A percentile compares a stretch with the other conserved stretches of the same genome.
phyloP scores from a whole-genome alignment of 2,888 invertebrate genomes.

The Seira ritae region DNA sequence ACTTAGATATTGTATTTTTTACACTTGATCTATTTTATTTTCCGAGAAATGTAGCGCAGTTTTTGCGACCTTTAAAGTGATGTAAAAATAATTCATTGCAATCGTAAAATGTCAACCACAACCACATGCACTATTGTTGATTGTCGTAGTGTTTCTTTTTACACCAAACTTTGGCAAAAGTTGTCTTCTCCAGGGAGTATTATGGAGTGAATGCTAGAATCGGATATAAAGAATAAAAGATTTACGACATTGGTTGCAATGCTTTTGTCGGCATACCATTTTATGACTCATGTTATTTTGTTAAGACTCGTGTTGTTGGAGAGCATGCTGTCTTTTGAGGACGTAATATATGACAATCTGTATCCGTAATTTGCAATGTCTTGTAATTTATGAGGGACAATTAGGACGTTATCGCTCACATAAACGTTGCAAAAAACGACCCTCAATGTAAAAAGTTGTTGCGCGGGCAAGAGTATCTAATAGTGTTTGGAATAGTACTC shows the following conservation, averaged over 20 bases:
- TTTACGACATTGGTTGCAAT: background rate
- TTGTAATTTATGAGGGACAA: background rate
- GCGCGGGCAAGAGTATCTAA: too few species aligned
- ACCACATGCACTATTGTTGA: background rate
- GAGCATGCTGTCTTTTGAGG: background rate
- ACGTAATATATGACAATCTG: background rate
- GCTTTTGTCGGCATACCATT: background rate
- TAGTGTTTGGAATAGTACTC: too few species aligned
- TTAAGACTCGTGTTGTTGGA: background rate
- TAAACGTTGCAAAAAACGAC: background rate
- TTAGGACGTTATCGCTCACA: background rate
- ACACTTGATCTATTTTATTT: too few species aligned
- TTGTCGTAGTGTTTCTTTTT: too few species aligned
- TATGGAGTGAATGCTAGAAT: background rate
- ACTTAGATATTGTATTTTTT: too few species aligned
- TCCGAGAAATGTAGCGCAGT: too few species aligned
- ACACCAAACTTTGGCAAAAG: background rate
- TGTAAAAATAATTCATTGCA: background rate
- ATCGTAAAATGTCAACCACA: background rate
- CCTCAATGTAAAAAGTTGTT: too few species aligned
- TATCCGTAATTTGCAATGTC: background rate
- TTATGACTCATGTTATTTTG: background rate
- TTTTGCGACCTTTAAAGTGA: too few species aligned
- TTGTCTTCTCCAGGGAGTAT: background rate
- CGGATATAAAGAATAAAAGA: constrained; percentile 1